Percentiles rank a stretch among this genome's conserved stretches.
Conservation (phyloP, 2,888 invertebrate species). For the Stegophylla sp. region DNA sequence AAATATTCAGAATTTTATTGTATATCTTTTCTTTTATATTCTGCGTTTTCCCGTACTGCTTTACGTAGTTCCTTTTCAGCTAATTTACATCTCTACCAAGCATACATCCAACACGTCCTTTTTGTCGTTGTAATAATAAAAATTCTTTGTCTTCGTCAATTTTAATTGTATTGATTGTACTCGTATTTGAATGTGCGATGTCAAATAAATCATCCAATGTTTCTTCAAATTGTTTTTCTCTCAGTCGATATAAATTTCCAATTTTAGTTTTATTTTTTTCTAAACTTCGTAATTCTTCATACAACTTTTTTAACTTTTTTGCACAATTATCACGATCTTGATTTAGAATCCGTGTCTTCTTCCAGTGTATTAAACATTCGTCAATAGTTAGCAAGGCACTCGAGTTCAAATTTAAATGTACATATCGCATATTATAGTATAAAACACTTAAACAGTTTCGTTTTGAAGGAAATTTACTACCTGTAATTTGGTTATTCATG, state of each 20-base stretch:
- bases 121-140: constrained; percentile 33
- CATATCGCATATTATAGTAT: constrained; percentile 24
- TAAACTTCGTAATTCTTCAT: constrained; percentile 6
- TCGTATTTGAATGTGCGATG: constrained; percentile 17
- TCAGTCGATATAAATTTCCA: constrained; percentile 16
- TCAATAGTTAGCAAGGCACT: constrained; percentile 14
- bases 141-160: constrained; percentile 27
- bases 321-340: constrained; percentile 30
- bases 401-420: constrained; percentile 35
- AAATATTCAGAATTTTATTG: not conserved
- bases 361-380: constrained; percentile 34
- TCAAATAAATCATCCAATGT: constrained; percentile 35
- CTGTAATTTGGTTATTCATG: constrained; percentile 24
- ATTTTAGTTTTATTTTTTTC: constrained; percentile 36
- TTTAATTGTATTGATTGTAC: constrained; percentile 18
- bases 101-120: constrained; percentile 29
- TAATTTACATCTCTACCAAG: constrained; percentile 33
- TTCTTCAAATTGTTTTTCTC: constrained; percentile 35
- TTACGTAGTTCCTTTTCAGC: constrained; percentile 15
- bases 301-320: constrained; percentile 31
- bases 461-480: constrained; percentile 25
- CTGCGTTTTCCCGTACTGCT: not conserved
- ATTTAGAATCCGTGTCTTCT: constrained; percentile 19
- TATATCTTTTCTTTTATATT: constrained; percentile 25
- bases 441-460: constrained; percentile 35